Evolutionary conservation across 2,888 invertebrate species (phyloP), one percentile per base, ranked within the genome.

Genomic region (Crossocerus cetratus): DNA sequence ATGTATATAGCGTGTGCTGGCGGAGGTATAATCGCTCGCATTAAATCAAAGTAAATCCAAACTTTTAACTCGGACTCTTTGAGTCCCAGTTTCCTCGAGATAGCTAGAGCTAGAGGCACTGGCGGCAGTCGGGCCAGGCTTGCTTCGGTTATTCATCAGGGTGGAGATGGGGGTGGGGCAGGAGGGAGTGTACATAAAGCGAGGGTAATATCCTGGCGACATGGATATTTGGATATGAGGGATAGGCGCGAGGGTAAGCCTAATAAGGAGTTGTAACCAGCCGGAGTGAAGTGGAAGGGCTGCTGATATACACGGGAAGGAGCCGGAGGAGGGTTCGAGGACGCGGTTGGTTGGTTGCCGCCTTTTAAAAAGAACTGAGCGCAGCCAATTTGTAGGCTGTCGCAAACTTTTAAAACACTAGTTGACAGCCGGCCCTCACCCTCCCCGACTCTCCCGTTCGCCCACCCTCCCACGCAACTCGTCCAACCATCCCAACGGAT

Each of bases 351-450:
- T 86, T 86, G 87, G 88, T 86, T 86, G 87, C 64, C 58, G 82
- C 85, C 90, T 89, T 88, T 89, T 89, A 89, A 89, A 90, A 89
- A 90, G 89, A 89, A 88, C 89, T 89, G 90, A 90, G 90, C 89
- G 88, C 32, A 89, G 88, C 87, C 90, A 90, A 90, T 90, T 90
- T 90, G 90, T 90, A 90, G 89, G 88, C 90, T 90, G 89, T 90
- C 90, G 89, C 85, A 89, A 90, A 90, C 88, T 90, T 90, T 90
- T 90, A 89, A 90, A 90, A 90, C 90, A 89, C 89, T 90, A 90
- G 89, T 89, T 90, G 89, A 90, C 90, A 90, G 88, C 86, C 86
- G 83, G 77, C 81, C 81, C 80, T 60, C 66, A 65, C 71, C 69
- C 65, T 49, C 55, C 18, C 32, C 49, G n/a, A n/a, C n/a, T n/a